These are phyloP conservation scores for Hippocampus mohnikei DNA, from an alignment of 2,113 vertebrate species.

Conservation along the genomic window DNA sequence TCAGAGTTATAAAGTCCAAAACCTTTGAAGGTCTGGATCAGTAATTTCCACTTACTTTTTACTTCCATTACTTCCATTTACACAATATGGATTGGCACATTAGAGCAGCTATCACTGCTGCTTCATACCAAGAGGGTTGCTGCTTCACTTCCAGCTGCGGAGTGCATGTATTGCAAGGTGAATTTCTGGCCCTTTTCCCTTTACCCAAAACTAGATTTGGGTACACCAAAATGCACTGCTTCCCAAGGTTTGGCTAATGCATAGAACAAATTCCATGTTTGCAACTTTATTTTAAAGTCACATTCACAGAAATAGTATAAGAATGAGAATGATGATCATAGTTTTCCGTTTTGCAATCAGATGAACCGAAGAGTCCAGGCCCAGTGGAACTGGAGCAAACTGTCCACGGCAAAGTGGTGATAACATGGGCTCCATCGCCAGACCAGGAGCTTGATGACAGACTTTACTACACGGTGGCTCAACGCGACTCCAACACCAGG, in stretches of 20 bases:
- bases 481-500: conserved; percentile 66
- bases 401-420: conserved; percentile 70
- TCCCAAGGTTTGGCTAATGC: neutral
- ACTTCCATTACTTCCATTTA: neutral
- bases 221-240: neutral
- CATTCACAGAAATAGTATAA: neutral
- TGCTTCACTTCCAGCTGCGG: neutral
- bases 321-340: neutral
- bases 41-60: too few species aligned
- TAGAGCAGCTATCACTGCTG: neutral
- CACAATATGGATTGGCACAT: neutral
- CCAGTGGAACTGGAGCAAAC: conserved; percentile 76
- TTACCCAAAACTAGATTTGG: neutral
- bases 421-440: conserved; percentile 79
- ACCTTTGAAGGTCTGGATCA: too few species aligned
- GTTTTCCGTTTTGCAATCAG: conserved; percentile 53
- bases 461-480: conserved; percentile 76
- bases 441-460: conserved; percentile 72
- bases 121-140: neutral
- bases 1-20: neutral
- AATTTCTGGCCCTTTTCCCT: neutral
- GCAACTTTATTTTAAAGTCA: neutral
- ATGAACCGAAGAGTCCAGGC: conserved; percentile 77
- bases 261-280: neutral
- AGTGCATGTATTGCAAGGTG: neutral